Conservation (phyloP, 2,797 vertebrate genomes). For the Sebastes itinus region DNA sequence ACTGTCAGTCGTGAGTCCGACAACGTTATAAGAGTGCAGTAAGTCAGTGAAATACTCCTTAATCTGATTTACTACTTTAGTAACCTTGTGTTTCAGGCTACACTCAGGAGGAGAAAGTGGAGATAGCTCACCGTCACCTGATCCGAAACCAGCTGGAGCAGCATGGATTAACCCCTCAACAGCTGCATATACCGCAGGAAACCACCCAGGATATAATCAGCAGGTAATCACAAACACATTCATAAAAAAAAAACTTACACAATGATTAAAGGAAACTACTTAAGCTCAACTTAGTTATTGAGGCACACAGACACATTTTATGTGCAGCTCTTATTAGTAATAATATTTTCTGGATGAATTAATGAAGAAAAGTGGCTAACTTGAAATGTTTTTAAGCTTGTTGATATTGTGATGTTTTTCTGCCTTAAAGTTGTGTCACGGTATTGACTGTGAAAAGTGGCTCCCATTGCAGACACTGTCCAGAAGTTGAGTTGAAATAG, state of each 20-base stretch:
- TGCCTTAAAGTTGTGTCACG: too few relatives aligned
- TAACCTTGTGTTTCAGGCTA: slow-evolving; percentile 83
- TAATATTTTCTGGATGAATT: too few relatives aligned
- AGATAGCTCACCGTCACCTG: slow-evolving; percentile 96
- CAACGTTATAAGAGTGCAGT: neutral
- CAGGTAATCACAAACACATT: slow-evolving; percentile 78
- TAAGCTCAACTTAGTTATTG: neutral
- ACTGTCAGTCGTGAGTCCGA: neutral
- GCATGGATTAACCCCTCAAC: slow-evolving; percentile 92
- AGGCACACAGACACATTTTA: neutral
- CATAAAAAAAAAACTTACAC: neutral
- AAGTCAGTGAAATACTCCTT: neutral
- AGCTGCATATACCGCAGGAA: slow-evolving; percentile 93
- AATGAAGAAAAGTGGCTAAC: too few relatives aligned
- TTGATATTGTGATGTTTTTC: too few relatives aligned
- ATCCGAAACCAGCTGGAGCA: slow-evolving; percentile 96
- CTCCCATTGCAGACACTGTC: too few relatives aligned
- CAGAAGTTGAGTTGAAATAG: too few relatives aligned
- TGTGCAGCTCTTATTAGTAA: neutral
- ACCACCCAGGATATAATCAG: slow-evolving; percentile 90
- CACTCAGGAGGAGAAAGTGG: slow-evolving; percentile 96
- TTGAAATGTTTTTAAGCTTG: too few relatives aligned
- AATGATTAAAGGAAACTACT: neutral
- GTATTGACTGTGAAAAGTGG: too few relatives aligned
- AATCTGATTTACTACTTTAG: neutral